Evolutionary conservation across 2,888 invertebrate species (phyloP).

Genomic region (Timandra comae): DNA sequence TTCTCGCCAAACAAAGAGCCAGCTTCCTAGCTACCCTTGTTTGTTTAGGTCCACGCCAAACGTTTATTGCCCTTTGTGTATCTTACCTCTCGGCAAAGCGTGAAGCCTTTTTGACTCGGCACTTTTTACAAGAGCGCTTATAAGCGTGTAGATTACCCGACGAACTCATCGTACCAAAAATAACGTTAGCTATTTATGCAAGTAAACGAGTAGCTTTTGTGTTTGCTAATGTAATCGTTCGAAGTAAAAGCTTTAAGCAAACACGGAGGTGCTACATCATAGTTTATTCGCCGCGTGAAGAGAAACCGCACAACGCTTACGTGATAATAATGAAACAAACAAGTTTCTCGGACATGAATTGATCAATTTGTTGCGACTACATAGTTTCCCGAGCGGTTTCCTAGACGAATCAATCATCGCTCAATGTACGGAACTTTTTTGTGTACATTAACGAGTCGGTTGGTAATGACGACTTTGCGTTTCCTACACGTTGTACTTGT

Average conservation of each 20-base stretch:
- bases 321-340: constrained; percentile 49
- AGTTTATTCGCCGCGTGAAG: constrained; percentile 31
- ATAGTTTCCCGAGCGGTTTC: constrained; percentile 52
- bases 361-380: constrained; percentile 57
- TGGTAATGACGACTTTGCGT: constrained; percentile 54
- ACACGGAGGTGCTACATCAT: constrained; percentile 29
- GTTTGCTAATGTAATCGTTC: constrained; percentile 28
- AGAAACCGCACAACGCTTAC: constrained; percentile 43
- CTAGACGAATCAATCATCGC: constrained; percentile 61
- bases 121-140: constrained; percentile 70
- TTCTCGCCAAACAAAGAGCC: constrained; percentile 71
- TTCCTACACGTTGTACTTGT: constrained; percentile 44
- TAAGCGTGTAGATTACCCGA: constrained; percentile 56
- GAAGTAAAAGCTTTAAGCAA: constrained; percentile 35
- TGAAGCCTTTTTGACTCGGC: constrained; percentile 74
- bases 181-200: constrained; percentile 28
- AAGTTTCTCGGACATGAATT: constrained; percentile 51
- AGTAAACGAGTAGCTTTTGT: constrained; percentile 23
- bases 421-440: constrained; percentile 48
- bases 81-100: constrained; percentile 68
- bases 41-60: constrained; percentile 72
- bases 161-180: constrained; percentile 21
- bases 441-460: constrained; percentile 46
- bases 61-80: constrained; percentile 74
- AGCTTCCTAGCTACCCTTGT: constrained; percentile 76